Evolutionary conservation across 2,113 vertebrate species (phyloP).

Genomic region (Ailurus styani): DNA sequence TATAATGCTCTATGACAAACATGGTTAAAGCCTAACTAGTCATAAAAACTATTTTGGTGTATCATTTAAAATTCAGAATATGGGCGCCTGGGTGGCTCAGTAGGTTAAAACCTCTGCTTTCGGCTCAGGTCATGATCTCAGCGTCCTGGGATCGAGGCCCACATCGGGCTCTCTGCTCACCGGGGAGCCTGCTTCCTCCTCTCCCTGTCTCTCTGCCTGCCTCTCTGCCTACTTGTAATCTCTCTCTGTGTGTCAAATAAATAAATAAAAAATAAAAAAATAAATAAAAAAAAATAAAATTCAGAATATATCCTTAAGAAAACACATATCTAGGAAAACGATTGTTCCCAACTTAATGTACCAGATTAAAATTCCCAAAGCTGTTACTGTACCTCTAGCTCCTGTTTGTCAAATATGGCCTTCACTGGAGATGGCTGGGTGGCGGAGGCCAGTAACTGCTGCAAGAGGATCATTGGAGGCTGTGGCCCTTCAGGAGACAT

Average conservation of each 20-base stretch:
- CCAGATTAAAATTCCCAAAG: not conserved
- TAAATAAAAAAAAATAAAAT: not conserved
- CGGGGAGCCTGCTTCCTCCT: too few relatives aligned
- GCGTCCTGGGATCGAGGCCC: too few relatives aligned
- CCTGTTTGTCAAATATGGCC: conserved; percentile 95
- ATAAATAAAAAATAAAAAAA: too few relatives aligned
- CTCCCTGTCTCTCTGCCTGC: too few relatives aligned
- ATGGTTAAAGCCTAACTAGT: not conserved
- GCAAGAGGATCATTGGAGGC: conserved; percentile 94
- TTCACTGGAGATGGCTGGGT: conserved; percentile 98
- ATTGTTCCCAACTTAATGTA: not conserved
- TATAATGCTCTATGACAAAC: not conserved
- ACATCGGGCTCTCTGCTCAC: too few relatives aligned
- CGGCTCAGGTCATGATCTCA: too few relatives aligned
- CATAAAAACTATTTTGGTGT: not conserved
- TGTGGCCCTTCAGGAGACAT: conserved; percentile 97
- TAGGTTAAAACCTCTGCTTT: too few relatives aligned
- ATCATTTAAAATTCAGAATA: not conserved
- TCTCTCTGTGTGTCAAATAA: too few relatives aligned
- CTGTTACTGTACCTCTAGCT: conserved; percentile 90
- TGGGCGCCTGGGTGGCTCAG: too few relatives aligned
- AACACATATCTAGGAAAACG: not conserved
- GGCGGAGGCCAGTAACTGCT: conserved; percentile 94
- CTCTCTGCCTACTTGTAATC: too few relatives aligned
- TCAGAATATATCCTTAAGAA: not conserved